Conservation (phyloP, 2,888 invertebrate genomes). For the Hesperia comma region DNA sequence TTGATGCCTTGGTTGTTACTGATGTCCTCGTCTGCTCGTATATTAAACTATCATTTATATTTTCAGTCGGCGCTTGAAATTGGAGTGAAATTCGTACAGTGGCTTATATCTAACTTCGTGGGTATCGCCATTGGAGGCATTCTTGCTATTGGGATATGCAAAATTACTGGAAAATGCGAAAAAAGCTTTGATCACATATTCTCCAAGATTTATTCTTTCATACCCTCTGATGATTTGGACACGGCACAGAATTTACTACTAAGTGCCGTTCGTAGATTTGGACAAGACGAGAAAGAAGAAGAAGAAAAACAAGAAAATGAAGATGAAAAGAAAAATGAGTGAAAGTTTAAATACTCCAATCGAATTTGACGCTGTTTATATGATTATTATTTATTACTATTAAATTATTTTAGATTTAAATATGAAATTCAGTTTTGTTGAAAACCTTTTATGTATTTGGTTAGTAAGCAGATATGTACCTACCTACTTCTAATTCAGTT, state of each 20-base stretch:
- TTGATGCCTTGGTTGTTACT: no score
- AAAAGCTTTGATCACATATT: constrained; percentile 49
- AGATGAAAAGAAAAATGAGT: not conserved
- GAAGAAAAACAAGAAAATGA: not conserved
- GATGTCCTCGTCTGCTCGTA: no score
- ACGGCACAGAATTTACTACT: constrained; percentile 76
- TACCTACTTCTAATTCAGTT: no score
- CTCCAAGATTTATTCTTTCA: constrained; percentile 66
- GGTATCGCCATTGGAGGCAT: constrained; percentile 50
- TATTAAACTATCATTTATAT: not conserved
- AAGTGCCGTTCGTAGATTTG: constrained; percentile 80
- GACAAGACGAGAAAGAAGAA: constrained; percentile 44
- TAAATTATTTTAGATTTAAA: constrained; percentile 6
- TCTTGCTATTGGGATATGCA: constrained; percentile 53
- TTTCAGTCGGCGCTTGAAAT: constrained; percentile 49
- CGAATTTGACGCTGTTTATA: not conserved
- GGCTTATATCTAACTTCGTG: constrained; percentile 52
- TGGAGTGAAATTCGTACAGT: constrained; percentile 50
- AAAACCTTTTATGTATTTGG: no score
- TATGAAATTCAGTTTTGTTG: no score
- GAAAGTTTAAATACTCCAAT: not conserved
- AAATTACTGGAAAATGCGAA: constrained; percentile 48
- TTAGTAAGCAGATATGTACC: no score
- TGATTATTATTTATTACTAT: constrained; percentile 17
- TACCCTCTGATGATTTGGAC: constrained; percentile 80